Evolutionary conservation across 2,113 vertebrate genomes (phyloP).

Genomic region (Ancistrus triradiatus): DNA sequence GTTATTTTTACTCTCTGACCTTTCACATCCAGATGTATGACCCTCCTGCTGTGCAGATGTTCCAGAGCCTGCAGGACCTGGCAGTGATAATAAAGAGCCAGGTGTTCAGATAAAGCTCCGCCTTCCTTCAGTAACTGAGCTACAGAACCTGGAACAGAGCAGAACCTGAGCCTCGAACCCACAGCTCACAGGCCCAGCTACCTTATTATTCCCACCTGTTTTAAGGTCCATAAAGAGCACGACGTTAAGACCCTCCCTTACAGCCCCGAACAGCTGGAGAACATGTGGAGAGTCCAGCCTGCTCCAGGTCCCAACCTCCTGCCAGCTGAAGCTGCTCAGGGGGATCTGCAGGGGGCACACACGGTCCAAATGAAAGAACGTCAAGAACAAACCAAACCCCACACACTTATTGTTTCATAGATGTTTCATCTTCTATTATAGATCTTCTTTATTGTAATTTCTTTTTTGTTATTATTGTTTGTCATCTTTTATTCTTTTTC

Average conservation of each 20-base stretch:
- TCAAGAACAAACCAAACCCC: not conserved
- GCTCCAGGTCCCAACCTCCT: slow-evolving; percentile 85
- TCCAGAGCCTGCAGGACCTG: slow-evolving; percentile 84
- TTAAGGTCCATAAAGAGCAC: slow-evolving; percentile 92
- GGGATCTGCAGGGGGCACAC: too few relatives aligned
- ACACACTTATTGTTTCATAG: not conserved
- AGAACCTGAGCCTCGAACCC: not conserved
- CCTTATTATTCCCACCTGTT: slow-evolving; percentile 75
- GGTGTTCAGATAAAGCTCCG: slow-evolving; percentile 79
- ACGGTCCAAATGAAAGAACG: too few relatives aligned
- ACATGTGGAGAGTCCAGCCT: slow-evolving; percentile 74
- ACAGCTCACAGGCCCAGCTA: not conserved
- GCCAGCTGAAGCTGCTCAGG: slow-evolving; percentile 75
- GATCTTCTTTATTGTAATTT: too few relatives aligned
- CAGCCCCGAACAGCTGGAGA: slow-evolving; percentile 85
- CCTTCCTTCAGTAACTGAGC: slow-evolving; percentile 81
- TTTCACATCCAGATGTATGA: slow-evolving; percentile 92
- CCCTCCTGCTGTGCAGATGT: slow-evolving; percentile 80
- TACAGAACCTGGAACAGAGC: slow-evolving; percentile 69
- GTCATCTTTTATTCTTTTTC: too few relatives aligned
- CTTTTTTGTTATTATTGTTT: too few relatives aligned
- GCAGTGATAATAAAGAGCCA: slow-evolving; percentile 85
- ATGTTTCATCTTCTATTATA: too few relatives aligned
- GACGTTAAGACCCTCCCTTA: slow-evolving; percentile 82
- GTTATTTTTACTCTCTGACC: too few relatives aligned